These are phyloP conservation scores for Bugulina stolonifera DNA, from an alignment of 2,888 invertebrate genomes.

Conservation along the genomic window DNA sequence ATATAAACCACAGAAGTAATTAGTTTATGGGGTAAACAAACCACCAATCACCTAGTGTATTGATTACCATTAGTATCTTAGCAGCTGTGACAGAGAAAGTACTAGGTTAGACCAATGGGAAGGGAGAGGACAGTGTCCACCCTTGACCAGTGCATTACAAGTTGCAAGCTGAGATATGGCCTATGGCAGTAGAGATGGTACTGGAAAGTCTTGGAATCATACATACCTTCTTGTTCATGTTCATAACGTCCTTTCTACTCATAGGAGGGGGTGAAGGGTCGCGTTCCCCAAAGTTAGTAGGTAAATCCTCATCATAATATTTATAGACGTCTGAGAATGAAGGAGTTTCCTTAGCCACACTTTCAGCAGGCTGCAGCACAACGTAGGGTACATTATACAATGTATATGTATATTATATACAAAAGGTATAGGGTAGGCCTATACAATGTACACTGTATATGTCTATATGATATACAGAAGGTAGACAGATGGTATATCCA, in stretches of 20 bases:
- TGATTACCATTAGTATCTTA: too few species aligned
- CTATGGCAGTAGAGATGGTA: neutral
- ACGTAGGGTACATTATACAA: too few species aligned
- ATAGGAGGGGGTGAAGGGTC: constrained; percentile 25
- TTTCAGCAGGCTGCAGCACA: neutral
- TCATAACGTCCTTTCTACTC: constrained; percentile 28
- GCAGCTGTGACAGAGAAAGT: too few species aligned
- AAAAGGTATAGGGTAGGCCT: neutral
- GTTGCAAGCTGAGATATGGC: neutral
- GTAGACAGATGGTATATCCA: neutral
- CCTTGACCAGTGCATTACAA: neutral
- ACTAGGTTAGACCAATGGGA: too few species aligned
- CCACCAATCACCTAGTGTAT: too few species aligned
- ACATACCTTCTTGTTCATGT: constrained; percentile 28
- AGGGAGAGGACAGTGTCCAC: too few species aligned
- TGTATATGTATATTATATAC: neutral
- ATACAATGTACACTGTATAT: neutral
- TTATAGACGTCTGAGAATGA: constrained; percentile 20
- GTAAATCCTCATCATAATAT: constrained; percentile 24
- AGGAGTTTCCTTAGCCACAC: neutral
- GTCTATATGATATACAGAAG: neutral
- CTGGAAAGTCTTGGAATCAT: neutral
- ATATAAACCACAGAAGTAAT: too few species aligned
- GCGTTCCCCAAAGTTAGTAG: constrained; percentile 5
- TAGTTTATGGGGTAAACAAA: too few species aligned